Base-by-base conservation (phyloP, 2,888 invertebrate genomes). In the Rhingia rostrata region DNA sequence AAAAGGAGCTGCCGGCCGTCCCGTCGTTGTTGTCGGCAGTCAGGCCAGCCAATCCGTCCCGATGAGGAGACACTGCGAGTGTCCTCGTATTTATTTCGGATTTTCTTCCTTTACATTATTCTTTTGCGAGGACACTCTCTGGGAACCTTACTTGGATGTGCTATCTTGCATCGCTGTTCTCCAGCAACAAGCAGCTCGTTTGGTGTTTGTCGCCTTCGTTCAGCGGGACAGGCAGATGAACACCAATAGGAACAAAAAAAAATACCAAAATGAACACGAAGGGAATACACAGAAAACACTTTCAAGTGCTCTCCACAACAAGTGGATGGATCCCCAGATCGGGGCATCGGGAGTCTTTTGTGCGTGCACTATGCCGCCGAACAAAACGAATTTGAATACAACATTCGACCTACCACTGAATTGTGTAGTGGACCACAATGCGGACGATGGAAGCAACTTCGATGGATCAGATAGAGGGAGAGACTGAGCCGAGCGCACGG, bases 331-430 rank as follows among this genome's bases (percentile, higher is more conserved):
- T 75, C 79, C 64, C 64, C 73, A 73, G 83, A 78, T 74, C 78
- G 81, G 22, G 22, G 22, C 22, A 78, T 74, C 78, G 84, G 79
- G 74, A 53, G 58, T 64, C 84, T 84, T 84, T 80, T 75, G 84
- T 84, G 64, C 51, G 84, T 79, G 80, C 84, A 84, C 74, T 84
- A 84, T 84, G 84, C 84, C 84, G 84, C 83, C 66, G 74, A 80
- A 84, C 80, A 80, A 84, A 75, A 79, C 74, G 74, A 75, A 80
- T 80, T 80, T 84, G 80, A 84, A 84, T 84, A 79, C 75, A 70
- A 39, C 47, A 66, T 66, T 37, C 14, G 14, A 22, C 22, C 22
- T 22, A 22, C 22, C 22, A 47, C 53, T 56, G 70, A 70, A 70
- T 41, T 63, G 53, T 58, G 67, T 67, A 78, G 41, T 56, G 67